Evolutionary conservation across 2,797 vertebrate species (phyloP).

Genomic region (Leptodactylus fallax): DNA sequence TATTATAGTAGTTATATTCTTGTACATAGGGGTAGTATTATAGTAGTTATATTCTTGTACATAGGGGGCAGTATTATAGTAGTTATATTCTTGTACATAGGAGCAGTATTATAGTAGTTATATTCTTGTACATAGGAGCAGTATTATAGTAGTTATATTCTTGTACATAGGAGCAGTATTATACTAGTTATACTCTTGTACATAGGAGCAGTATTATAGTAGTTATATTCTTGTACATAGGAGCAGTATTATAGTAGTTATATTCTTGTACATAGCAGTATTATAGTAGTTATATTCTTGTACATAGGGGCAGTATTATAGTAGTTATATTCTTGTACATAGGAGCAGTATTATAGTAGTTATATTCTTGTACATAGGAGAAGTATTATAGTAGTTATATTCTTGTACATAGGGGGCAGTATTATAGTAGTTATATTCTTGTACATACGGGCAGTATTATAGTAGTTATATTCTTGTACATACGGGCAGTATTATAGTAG

Average conservation of each 20-base stretch:
- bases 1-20: slow-evolving; percentile 20
- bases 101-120: slow-evolving; percentile 11
- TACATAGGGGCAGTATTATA: not conserved
- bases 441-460: too few relatives aligned
- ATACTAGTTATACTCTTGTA: slow-evolving; percentile 10
- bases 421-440: too few relatives aligned
- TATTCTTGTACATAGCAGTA: slow-evolving; percentile 1
- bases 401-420: too few relatives aligned
- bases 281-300: not conserved
- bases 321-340: slow-evolving; percentile 1
- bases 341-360: not conserved
- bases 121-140: slow-evolving; percentile 1
- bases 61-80: not conserved
- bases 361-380: not conserved
- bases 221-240: not conserved
- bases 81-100: slow-evolving; percentile 12
- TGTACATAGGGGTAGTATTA: not conserved
- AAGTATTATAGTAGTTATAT: slow-evolving; percentile 13
- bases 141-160: slow-evolving; percentile 9
- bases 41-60: not conserved
- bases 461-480: too few relatives aligned
- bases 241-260: not conserved
- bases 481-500: too few relatives aligned
- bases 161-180: slow-evolving; percentile 1
- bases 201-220: not conserved